Percentiles rank a stretch among this genome's conserved stretches.
Evolutionary conservation across 2,113 vertebrate species (phyloP).

Genomic region (Loxodonta africana): DNA sequence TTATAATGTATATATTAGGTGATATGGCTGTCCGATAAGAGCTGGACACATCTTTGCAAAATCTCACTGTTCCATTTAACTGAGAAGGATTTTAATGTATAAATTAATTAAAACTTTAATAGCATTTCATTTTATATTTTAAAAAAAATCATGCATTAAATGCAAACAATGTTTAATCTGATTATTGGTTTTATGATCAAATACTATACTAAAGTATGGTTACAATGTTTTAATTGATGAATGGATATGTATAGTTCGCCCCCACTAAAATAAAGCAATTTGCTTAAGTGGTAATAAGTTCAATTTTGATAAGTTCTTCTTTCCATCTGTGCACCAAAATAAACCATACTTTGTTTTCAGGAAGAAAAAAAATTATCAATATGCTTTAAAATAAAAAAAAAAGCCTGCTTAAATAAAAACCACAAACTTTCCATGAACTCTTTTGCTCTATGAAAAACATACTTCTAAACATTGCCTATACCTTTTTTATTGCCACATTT

Average conservation of each 20-base stretch:
- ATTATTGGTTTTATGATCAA: background rate
- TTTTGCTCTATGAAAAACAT: background rate
- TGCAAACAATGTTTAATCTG: background rate
- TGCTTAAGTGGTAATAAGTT: conserved; percentile 62
- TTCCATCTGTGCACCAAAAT: background rate
- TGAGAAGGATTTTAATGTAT: background rate
- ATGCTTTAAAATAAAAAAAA: conserved; percentile 38
- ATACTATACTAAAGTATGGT: background rate
- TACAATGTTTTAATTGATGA: conserved; percentile 36
- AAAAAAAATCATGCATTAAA: background rate
- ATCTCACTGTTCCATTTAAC: conserved; percentile 41
- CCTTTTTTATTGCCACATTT: conserved; percentile 78
- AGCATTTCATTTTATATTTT: conserved; percentile 30
- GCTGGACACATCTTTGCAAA: conserved; percentile 8
- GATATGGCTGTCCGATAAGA: background rate
- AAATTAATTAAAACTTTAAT: conserved; percentile 38
- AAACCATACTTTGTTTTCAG: background rate
- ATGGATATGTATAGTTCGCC: background rate
- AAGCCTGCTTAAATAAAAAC: background rate
- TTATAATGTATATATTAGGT: background rate
- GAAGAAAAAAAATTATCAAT: background rate
- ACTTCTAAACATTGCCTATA: conserved; percentile 43
- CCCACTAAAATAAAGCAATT: background rate
- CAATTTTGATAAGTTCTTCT: background rate
- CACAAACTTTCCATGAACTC: background rate